Evolutionary conservation across 1,140 invertebrate species (phyloP).

Genomic region (Magallana gigas): DNA sequence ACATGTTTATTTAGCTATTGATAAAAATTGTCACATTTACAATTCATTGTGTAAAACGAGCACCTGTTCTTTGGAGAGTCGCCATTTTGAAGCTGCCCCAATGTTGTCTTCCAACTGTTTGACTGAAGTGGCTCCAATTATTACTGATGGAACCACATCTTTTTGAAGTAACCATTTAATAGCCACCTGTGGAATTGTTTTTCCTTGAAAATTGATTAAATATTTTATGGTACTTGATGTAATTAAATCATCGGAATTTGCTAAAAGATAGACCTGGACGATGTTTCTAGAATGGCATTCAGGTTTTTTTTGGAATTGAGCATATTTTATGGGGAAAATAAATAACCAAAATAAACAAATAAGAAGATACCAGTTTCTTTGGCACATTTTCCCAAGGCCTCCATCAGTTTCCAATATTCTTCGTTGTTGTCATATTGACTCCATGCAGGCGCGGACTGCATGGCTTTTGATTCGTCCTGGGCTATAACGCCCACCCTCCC

Average conservation of each 20-base stretch:
- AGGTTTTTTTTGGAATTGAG: neutral
- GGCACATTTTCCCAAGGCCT: slow-evolving; percentile 42
- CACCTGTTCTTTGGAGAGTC: slow-evolving; percentile 68
- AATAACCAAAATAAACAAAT: neutral
- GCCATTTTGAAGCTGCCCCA: slow-evolving; percentile 70
- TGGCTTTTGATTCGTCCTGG: slow-evolving; percentile 47
- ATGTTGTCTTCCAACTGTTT: slow-evolving; percentile 76
- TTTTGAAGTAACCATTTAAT: slow-evolving; percentile 75
- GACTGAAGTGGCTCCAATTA: slow-evolving; percentile 74
- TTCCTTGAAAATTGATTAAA: slow-evolving; percentile 53
- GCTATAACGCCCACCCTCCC: slow-evolving; percentile 55
- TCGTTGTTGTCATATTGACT: slow-evolving; percentile 55
- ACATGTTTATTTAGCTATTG: too few species aligned
- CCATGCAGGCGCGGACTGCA: slow-evolving; percentile 60
- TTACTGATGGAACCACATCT: slow-evolving; percentile 72
- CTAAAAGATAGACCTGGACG: too few species aligned
- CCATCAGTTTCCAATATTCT: slow-evolving; percentile 58
- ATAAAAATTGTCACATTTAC: neutral
- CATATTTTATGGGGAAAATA: neutral
- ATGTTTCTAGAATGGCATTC: too few species aligned
- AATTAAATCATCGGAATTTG: too few species aligned
- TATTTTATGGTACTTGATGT: neutral
- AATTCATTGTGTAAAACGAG: neutral
- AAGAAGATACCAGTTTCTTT: slow-evolving; percentile 48
- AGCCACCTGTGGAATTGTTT: slow-evolving; percentile 70